A percentile compares a stretch with the other conserved stretches of the same genome.
Conservation (phyloP, 2,797 vertebrate species). For the Pseudomugil gertrudae region DNA sequence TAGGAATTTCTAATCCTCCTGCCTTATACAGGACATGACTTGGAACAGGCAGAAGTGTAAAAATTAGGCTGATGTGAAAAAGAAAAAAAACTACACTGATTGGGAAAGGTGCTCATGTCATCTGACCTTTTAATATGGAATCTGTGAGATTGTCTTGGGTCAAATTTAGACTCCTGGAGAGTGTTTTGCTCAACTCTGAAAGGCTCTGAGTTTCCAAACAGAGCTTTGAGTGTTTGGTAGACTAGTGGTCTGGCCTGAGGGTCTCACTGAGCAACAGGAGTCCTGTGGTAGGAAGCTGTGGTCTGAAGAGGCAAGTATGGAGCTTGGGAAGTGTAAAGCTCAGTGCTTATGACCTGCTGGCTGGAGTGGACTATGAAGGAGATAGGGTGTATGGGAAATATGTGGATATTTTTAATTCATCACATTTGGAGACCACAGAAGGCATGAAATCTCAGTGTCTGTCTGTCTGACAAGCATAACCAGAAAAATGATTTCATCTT, state of each 20-base stretch:
- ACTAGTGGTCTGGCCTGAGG: slow-evolving; percentile 61
- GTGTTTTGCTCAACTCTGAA: slow-evolving; percentile 51
- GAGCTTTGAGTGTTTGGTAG: slow-evolving; percentile 62
- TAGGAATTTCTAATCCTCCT: background rate
- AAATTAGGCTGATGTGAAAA: slow-evolving; percentile 17
- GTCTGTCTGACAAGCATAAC: slow-evolving; percentile 48
- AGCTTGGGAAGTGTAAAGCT: slow-evolving; percentile 68
- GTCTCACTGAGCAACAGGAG: slow-evolving; percentile 54
- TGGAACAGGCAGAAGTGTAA: slow-evolving; percentile 7
- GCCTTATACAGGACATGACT: slow-evolving; percentile 4
- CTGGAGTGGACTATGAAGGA: slow-evolving; percentile 48
- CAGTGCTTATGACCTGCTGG: slow-evolving; percentile 66
- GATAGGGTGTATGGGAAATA: slow-evolving; percentile 71
- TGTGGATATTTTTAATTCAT: slow-evolving; percentile 66
- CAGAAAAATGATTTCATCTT: slow-evolving; percentile 54
- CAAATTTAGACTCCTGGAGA: slow-evolving; percentile 61
- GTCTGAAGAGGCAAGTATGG: slow-evolving; percentile 57
- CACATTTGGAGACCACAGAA: slow-evolving; percentile 59
- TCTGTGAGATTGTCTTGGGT: slow-evolving; percentile 54
- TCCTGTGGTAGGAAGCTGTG: slow-evolving; percentile 75
- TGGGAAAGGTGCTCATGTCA: slow-evolving; percentile 11
- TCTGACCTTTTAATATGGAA: slow-evolving; percentile 44
- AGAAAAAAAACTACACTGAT: slow-evolving; percentile 2
- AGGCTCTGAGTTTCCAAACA: slow-evolving; percentile 63
- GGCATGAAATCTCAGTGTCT: slow-evolving; percentile 55